Percentiles rank a stretch among this genome's conserved stretches.
Evolutionary conservation across 1,140 invertebrate species (phyloP).

Genomic region (Cecropterus lyciades): DNA sequence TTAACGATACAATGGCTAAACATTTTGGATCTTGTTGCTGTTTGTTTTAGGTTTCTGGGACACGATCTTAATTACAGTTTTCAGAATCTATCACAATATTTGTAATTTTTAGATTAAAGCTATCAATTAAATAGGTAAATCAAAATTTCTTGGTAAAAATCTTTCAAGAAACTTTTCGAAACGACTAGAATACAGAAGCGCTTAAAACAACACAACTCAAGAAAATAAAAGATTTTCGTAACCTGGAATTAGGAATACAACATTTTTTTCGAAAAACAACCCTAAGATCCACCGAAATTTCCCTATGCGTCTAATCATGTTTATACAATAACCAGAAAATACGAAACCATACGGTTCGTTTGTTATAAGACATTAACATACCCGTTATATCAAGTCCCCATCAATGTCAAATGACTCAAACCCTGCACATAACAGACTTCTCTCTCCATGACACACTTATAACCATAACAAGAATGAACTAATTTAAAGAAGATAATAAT

Average conservation of each 20-base stretch:
- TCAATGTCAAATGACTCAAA: conserved; percentile 27
- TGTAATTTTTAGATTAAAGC: too few species aligned
- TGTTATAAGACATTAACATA: neutral
- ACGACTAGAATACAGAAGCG: too few species aligned
- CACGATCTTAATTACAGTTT: neutral
- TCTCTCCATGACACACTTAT: conserved; percentile 33
- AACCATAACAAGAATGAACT: conserved; percentile 6
- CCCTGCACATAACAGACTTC: conserved; percentile 16
- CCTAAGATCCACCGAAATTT: too few species aligned
- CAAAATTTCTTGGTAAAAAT: too few species aligned
- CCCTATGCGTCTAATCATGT: neutral
- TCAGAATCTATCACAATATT: too few species aligned
- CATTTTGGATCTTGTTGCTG: neutral
- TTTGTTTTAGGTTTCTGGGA: neutral
- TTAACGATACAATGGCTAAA: conserved; percentile 1
- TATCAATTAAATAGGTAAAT: too few species aligned
- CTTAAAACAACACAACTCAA: too few species aligned
- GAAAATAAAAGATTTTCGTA: too few species aligned
- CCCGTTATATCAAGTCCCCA: conserved; percentile 8
- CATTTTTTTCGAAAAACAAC: too few species aligned
- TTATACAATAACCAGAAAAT: conserved; percentile 5
- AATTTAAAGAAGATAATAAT: neutral
- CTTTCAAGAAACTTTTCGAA: too few species aligned
- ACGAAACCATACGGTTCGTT: neutral
- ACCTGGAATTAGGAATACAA: too few species aligned